These are phyloP conservation scores for Eospalax fontanierii DNA, from an alignment of 2,797 vertebrate species.

Conservation along the genomic window DNA sequence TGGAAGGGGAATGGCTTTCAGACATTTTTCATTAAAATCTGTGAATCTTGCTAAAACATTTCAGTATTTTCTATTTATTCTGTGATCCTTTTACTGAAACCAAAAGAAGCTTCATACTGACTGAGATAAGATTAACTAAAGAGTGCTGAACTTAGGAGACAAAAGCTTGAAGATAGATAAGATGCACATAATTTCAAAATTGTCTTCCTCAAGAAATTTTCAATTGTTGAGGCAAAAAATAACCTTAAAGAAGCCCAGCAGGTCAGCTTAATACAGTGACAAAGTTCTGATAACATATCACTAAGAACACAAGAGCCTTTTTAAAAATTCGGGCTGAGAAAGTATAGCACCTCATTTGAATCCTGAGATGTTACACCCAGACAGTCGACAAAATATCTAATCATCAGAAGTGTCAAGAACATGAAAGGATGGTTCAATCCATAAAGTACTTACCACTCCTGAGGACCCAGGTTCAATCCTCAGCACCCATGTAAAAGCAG, in stretches of 20 bases:
- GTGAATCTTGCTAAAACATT: neutral
- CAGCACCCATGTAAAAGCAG: neutral
- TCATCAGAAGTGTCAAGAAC: neutral
- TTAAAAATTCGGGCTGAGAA: slow-evolving; percentile 34
- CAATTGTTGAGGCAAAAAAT: neutral
- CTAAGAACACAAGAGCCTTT: neutral
- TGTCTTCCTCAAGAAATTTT: neutral
- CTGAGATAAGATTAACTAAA: neutral
- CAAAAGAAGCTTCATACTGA: neutral
- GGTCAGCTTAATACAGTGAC: neutral
- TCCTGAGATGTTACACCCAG: neutral
- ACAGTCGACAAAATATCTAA: neutral
- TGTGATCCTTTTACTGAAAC: slow-evolving; percentile 28
- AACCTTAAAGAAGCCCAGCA: neutral
- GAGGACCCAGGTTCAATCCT: neutral
- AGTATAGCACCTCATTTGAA: neutral
- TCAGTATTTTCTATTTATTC: slow-evolving; percentile 20
- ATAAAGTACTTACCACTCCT: neutral
- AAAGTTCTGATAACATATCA: neutral
- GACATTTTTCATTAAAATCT: slow-evolving; percentile 49
- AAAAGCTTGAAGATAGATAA: slow-evolving; percentile 28
- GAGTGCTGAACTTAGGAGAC: slow-evolving; percentile 12
- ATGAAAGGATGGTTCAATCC: neutral
- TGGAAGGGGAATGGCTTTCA: neutral
- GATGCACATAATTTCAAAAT: slow-evolving; percentile 1